A percentile compares a stretch with the other conserved stretches of the same genome.
These are phyloP conservation scores for Masnerella sp. DNA, from an alignment of 2,888 invertebrate species.

Conservation along the genomic window DNA sequence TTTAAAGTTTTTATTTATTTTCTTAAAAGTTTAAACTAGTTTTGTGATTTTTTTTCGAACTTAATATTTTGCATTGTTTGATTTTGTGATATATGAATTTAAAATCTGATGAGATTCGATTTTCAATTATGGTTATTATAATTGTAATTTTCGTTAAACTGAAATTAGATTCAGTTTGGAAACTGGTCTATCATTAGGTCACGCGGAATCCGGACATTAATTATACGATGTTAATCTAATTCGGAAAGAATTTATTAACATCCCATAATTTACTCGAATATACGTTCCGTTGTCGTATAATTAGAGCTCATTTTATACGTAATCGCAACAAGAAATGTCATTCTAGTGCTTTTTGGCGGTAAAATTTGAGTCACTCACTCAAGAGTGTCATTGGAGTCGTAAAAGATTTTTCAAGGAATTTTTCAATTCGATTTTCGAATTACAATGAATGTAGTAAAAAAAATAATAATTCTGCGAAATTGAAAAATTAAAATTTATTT, in stretches of 20 bases:
- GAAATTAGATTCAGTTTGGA: constrained; percentile 39
- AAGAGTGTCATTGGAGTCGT: constrained; percentile 5
- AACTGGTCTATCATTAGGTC: constrained; percentile 38
- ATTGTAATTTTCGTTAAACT: constrained; percentile 24
- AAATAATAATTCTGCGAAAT: no score
- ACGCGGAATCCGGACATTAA: constrained; percentile 29
- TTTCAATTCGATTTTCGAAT: not conserved
- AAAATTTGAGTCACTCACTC: not conserved
- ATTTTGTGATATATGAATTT: no score
- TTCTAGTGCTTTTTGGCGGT: not conserved
- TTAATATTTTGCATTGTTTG: no score
- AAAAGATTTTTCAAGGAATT: not conserved
- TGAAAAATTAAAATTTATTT: no score
- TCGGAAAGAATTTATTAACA: constrained; percentile 35
- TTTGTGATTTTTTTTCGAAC: no score
- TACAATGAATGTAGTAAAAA: no score
- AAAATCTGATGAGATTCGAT: no score
- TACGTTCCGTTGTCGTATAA: constrained; percentile 33
- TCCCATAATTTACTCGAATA: constrained; percentile 34
- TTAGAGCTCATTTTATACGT: constrained; percentile 27
- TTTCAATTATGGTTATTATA: no score
- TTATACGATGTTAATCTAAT: constrained; percentile 50
- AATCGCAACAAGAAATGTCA: constrained; percentile 1
- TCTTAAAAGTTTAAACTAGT: no score
- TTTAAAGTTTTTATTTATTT: no score